Conservation (phyloP, 1,140 invertebrate genomes). For the Drosophila malerkotliana region DNA sequence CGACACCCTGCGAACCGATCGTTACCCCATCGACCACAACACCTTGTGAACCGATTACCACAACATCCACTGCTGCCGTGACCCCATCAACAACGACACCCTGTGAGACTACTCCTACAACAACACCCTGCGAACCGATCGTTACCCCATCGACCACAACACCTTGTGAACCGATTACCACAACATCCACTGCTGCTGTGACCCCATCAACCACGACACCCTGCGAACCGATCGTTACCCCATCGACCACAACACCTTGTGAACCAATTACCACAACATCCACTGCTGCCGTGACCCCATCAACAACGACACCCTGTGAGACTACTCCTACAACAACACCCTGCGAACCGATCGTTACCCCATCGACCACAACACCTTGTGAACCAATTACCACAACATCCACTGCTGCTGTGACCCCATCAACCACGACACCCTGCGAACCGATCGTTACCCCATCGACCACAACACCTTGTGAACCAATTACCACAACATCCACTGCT, state of each 20-base stretch:
- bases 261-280: not conserved
- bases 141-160: slow-evolving; percentile 12
- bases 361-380: slow-evolving; percentile 25
- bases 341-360: slow-evolving; percentile 11
- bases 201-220: not conserved
- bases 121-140: not conserved
- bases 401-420: not conserved
- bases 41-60: too few species aligned
- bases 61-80: too few species aligned
- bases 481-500: too few species aligned
- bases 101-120: too few species aligned
- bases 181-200: too few species aligned
- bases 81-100: too few species aligned
- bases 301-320: slow-evolving; percentile 6
- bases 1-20: not conserved
- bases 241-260: slow-evolving; percentile 13
- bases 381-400: not conserved
- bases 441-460: too few species aligned
- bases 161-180: not conserved
- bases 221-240: slow-evolving; percentile 10
- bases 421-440: not conserved
- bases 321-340: slow-evolving; percentile 17
- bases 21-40: slow-evolving; percentile 2
- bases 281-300: not conserved
- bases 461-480: not conserved